phyloP scores from a whole-genome alignment of 2,113 vertebrate genomes.

The Eudyptes chrysolophus region DNA sequence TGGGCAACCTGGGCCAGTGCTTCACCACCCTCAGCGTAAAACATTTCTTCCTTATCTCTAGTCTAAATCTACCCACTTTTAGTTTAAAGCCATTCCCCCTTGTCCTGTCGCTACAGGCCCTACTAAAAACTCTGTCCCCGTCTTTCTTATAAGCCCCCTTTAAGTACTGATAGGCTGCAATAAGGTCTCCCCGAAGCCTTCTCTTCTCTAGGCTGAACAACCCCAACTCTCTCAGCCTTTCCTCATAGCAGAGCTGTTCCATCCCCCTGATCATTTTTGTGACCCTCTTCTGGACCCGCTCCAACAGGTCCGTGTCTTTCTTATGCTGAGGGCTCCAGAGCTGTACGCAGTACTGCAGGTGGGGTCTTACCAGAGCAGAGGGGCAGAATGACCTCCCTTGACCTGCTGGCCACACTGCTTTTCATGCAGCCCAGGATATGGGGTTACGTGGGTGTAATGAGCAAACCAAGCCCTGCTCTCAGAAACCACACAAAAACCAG shows the following conservation, averaged over 20 bases:
- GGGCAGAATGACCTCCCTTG: accelerated
- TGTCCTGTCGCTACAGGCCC: accelerated
- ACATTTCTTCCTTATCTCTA: accelerated
- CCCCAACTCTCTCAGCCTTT: background rate
- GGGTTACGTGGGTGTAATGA: accelerated
- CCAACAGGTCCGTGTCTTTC: accelerated
- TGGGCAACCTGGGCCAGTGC: background rate
- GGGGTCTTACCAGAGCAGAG: accelerated
- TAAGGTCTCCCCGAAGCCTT: accelerated
- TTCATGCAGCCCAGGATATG: accelerated
- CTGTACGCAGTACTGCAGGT: background rate
- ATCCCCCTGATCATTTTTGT: accelerated
- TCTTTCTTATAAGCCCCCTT: background rate
- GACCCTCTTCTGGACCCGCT: accelerated
- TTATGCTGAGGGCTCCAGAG: accelerated
- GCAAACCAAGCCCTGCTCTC: background rate
- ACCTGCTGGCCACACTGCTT: accelerated
- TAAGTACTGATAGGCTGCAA: accelerated
- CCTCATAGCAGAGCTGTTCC: accelerated
- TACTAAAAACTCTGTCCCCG: background rate
- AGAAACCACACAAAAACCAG: background rate
- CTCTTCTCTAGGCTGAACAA: background rate
- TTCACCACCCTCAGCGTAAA: accelerated
- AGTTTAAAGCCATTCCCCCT: background rate
- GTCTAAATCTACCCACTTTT: background rate